A percentile compares a stretch with the other conserved stretches of the same genome.
These are phyloP conservation scores for Cryptomyrus ogoouensis DNA, from an alignment of 2,113 vertebrate genomes.

Conservation along the genomic window DNA sequence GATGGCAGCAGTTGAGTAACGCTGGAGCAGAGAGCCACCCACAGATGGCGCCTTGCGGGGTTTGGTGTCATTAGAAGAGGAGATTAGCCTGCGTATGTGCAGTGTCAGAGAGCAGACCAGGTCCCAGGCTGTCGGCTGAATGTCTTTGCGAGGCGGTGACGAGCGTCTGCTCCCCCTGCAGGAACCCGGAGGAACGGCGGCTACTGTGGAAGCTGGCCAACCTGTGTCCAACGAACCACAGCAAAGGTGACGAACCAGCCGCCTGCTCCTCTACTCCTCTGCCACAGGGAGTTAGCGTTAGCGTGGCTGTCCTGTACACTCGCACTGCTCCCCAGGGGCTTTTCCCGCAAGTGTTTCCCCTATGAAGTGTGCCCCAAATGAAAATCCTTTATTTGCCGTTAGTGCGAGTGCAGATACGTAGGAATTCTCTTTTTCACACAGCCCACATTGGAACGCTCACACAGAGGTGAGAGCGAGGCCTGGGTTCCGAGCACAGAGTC, in stretches of 20 bases:
- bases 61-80: not conserved
- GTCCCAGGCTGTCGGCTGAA: not conserved
- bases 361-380: not conserved
- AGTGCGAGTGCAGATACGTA: not conserved
- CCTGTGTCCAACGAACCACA: slow-evolving; percentile 66
- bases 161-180: slow-evolving; percentile 39
- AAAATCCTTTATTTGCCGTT: not conserved
- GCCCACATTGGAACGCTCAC: not conserved
- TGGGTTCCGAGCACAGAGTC: not conserved
- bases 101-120: not conserved
- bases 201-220: slow-evolving; percentile 85
- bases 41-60: not conserved
- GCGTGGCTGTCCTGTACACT: too few relatives aligned
- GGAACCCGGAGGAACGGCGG: slow-evolving; percentile 82
- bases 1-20: not conserved
- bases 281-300: not conserved
- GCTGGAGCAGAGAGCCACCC: not conserved
- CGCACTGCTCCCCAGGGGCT: not conserved
- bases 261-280: not conserved
- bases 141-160: not conserved
- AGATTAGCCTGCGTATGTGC: not conserved
- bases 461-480: not conserved
- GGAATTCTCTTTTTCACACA: not conserved
- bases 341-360: not conserved
- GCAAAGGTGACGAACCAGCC: slow-evolving; percentile 64